Conservation (phyloP, 2,113 vertebrate genomes). For the Syngnathoides biaculeatus region DNA sequence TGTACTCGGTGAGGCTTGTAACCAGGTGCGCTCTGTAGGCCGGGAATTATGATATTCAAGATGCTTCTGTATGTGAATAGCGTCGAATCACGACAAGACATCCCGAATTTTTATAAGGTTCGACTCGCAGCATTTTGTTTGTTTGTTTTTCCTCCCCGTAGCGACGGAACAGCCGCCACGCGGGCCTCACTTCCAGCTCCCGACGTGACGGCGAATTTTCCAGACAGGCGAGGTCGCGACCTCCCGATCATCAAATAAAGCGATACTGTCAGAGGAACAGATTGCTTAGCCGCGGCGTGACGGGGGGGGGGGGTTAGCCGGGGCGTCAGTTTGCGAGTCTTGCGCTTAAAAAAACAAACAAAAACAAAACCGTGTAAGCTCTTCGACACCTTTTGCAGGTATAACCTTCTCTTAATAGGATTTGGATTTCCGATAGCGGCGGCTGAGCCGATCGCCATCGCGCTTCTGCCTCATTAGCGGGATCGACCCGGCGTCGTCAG, state of each 20-base stretch:
- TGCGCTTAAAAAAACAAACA: neutral
- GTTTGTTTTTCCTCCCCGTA: neutral
- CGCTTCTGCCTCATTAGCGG: slow-evolving; percentile 56
- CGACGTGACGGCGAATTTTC: slow-evolving; percentile 13
- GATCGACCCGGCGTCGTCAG: slow-evolving; percentile 44
- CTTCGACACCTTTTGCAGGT: neutral
- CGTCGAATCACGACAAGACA: neutral
- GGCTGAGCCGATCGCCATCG: slow-evolving; percentile 56
- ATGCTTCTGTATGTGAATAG: neutral
- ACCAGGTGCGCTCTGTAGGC: too few species aligned
- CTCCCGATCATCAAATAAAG: slow-evolving; percentile 56
- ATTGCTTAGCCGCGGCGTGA: slow-evolving; percentile 50
- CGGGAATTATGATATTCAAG: too few species aligned
- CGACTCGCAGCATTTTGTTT: neutral
- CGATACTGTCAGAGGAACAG: slow-evolving; percentile 51
- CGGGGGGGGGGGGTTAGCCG: slow-evolving; percentile 30
- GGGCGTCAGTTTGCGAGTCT: slow-evolving; percentile 23
- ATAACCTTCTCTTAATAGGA: slow-evolving; percentile 25
- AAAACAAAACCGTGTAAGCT: neutral
- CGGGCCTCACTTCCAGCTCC: neutral
- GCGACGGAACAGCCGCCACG: neutral
- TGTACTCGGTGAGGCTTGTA: too few species aligned
- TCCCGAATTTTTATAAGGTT: neutral
- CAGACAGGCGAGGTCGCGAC: slow-evolving; percentile 57
- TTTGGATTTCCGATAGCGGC: slow-evolving; percentile 40